Percentiles rank a stretch among this genome's conserved stretches.
Evolutionary conservation across 2,797 vertebrate species (phyloP).

Genomic region (Enteromius fasciolatus): DNA sequence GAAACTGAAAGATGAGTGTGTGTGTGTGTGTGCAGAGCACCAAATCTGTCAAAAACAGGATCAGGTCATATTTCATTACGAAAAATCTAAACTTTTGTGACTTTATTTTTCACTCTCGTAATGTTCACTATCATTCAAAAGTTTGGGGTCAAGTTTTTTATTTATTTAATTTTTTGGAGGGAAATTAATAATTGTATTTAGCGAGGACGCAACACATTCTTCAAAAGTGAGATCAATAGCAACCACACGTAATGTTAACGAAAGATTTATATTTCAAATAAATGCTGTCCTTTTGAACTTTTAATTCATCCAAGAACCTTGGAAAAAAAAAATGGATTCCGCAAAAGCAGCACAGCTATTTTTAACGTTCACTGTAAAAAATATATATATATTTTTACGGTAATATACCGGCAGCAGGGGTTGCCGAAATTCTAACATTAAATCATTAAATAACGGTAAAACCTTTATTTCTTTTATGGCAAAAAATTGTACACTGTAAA

Average conservation of each 20-base stretch:
- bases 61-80: neutral
- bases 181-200: neutral
- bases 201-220: neutral
- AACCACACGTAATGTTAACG: neutral
- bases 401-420: too few species aligned
- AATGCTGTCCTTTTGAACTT: neutral
- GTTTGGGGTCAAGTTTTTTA: neutral
- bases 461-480: too few species aligned
- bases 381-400: too few species aligned
- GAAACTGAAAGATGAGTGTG: slow-evolving; percentile 30
- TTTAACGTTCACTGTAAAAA: too few species aligned
- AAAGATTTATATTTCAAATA: neutral
- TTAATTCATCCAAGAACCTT: neutral
- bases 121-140: neutral
- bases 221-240: neutral
- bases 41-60: slow-evolving; percentile 20
- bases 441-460: too few species aligned
- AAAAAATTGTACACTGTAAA: too few species aligned
- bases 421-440: too few species aligned
- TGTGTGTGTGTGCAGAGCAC: slow-evolving; percentile 19
- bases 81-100: neutral
- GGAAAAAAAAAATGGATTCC: neutral
- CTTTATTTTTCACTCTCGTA: neutral
- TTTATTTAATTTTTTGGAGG: neutral
- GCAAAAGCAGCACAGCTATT: too few species aligned